Percentiles rank a stretch among this genome's conserved stretches.
Evolutionary conservation across 2,797 vertebrate species (phyloP).

Genomic region (Dryobates pubescens): DNA sequence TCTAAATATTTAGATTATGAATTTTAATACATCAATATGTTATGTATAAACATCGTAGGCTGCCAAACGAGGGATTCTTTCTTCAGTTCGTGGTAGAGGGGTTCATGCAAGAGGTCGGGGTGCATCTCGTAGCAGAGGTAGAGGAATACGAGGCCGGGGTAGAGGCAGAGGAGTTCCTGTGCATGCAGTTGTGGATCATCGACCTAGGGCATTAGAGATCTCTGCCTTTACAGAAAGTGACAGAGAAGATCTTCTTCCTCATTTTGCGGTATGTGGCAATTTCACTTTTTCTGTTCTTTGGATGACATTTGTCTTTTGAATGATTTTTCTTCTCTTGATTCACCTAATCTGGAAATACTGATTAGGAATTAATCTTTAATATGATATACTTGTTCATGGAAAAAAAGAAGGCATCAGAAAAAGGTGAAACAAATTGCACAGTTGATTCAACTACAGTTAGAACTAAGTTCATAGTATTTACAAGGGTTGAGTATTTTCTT

Average conservation of each 20-base stretch:
- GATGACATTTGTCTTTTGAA: not conserved
- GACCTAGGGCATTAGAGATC: constrained; percentile 91
- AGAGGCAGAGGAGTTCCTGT: constrained; percentile 84
- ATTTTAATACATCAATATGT: not conserved
- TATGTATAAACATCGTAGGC: constrained; percentile 79
- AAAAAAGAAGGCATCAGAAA: not conserved
- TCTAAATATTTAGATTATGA: not conserved
- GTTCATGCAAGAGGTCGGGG: constrained; percentile 85
- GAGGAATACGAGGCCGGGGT: constrained; percentile 87
- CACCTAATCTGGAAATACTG: not conserved
- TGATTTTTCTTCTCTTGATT: not conserved
- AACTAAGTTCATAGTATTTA: not conserved
- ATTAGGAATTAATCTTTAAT: not conserved
- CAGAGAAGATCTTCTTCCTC: constrained; percentile 91
- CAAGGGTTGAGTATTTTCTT: not conserved
- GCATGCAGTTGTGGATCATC: constrained; percentile 92
- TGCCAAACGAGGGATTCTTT: constrained; percentile 93
- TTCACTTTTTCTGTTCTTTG: not conserved
- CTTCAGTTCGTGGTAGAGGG: constrained; percentile 86
- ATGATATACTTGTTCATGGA: not conserved
- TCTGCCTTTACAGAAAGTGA: constrained; percentile 89
- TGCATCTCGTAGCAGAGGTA: constrained; percentile 81
- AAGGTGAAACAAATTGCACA: not conserved
- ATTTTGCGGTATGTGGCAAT: constrained; percentile 92
- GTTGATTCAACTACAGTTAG: not conserved